A percentile compares a stretch with the other conserved stretches of the same genome.
These are phyloP conservation scores for Uloborus plumipes DNA, from an alignment of 2,888 invertebrate species.

Conservation along the genomic window DNA sequence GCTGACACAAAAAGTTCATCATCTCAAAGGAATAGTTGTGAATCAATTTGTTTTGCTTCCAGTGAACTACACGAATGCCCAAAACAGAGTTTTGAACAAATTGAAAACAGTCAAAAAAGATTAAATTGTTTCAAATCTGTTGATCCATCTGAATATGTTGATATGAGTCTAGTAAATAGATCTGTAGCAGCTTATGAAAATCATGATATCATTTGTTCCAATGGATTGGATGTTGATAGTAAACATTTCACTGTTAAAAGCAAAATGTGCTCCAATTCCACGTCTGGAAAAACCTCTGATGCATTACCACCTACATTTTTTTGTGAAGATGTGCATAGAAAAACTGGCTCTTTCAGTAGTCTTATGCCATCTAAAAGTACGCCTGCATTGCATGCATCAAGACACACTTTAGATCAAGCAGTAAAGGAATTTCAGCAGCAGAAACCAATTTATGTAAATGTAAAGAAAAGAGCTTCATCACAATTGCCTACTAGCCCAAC, in stretches of 20 bases:
- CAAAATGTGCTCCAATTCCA: conserved; percentile 15
- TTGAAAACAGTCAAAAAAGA: conserved; percentile 24
- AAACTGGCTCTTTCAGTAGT: conserved; percentile 54
- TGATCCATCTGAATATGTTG: conserved; percentile 64
- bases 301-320: conserved; percentile 44
- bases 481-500: conserved; percentile 85
- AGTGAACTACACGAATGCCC: conserved; percentile 50
- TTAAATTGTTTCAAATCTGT: conserved; percentile 32
- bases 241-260: conserved; percentile 10
- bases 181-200: conserved; percentile 65
- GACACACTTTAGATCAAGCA: conserved; percentile 60
- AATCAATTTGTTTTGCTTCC: conserved; percentile 66
- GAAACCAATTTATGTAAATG: conserved; percentile 60
- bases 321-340: conserved; percentile 48
- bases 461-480: conserved; percentile 64
- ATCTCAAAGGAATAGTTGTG: conserved; percentile 59
- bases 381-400: conserved; percentile 61
- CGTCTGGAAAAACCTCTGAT: conserved; percentile 42
- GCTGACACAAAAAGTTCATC: conserved; percentile 38
- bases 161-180: conserved; percentile 65
- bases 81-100: conserved; percentile 39
- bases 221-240: conserved; percentile 34
- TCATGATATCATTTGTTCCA: conserved; percentile 61
- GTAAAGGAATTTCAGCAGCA: conserved; percentile 55
- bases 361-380: conserved; percentile 63